These are phyloP conservation scores for Triops cancriformis DNA, from an alignment of 1,140 invertebrate genomes.

Conservation along the genomic window DNA sequence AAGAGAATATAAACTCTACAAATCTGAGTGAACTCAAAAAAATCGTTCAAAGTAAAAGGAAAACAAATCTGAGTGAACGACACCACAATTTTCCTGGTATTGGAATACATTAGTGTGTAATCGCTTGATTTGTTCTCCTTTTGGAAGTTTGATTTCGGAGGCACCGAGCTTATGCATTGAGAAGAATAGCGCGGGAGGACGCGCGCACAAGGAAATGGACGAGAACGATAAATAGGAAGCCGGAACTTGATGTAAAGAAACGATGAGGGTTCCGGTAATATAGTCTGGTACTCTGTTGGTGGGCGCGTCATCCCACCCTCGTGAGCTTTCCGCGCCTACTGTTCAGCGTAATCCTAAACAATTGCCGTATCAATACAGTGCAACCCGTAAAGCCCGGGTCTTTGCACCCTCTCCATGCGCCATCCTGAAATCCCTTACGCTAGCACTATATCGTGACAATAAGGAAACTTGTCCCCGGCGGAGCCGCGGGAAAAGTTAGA, in stretches of 20 bases:
- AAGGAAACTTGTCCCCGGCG: not conserved
- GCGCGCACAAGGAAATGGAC: not conserved
- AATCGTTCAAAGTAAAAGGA: no score
- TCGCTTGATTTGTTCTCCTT: not conserved
- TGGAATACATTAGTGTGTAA: no score
- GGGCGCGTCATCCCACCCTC: not conserved
- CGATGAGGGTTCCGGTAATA: slow-evolving; percentile 12
- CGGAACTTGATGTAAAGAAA: not conserved
- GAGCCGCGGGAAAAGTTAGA: slow-evolving; percentile 11
- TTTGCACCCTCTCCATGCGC: no score
- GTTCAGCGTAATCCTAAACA: slow-evolving; percentile 11
- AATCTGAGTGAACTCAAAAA: no score
- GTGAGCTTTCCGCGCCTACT: not conserved
- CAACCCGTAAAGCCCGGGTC: no score
- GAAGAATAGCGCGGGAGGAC: not conserved
- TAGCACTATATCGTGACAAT: not conserved
- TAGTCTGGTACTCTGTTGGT: not conserved
- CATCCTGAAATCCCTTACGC: not conserved
- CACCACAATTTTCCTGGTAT: no score
- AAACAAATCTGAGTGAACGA: no score
- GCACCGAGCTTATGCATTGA: not conserved
- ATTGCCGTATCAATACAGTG: not conserved
- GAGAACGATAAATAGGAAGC: not conserved
- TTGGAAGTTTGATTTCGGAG: not conserved
- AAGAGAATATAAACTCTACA: no score